Base-by-base conservation (phyloP, 2,113 vertebrate species). In the Rhabdomys dilectus region DNA sequence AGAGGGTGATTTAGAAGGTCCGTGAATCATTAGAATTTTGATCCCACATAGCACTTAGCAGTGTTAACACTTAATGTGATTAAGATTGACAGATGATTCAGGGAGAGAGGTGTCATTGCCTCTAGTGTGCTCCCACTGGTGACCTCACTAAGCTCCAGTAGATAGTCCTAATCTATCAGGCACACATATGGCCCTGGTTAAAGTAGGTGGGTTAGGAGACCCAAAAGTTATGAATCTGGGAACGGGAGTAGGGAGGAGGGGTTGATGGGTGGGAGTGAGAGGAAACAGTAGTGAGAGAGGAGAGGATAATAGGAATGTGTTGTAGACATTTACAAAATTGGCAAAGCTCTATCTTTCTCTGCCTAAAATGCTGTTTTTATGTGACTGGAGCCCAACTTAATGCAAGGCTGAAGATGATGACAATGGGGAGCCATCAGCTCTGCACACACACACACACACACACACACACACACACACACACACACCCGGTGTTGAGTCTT, bases 71-170 rank as follows among this genome's bases (percentile, higher is more conserved):
- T 22, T 96, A 72, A 75, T 64, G 62, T 84, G 36, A 82, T 53
- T 92, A 92, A 93, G 68, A 78, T 81, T 85, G 88, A 80, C 31
- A 80, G 72, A 88, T 68, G 64, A 81, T 64, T 85, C 24, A 68
- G 88, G 24, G 89, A 17, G 78, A 60, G 56, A 53, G 21, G 45
- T 11, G 26, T 45, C 24, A 62, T 84, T 82, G 80, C 22, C 56
- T 39, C n/a, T 24, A 42, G n/a, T 62, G 13, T 84, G 58, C 29
- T 3, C n/a, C n/a, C 58, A 84, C 10, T 62, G n/a, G 16, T 84
- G 58, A 39, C 58, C 58, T 8, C n/a, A 42, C 7, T n/a, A 42
- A 8, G 12, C 24, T 62, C 12, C 31, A 80, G 36, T 80, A 78
- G 6, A 29, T 39, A 42, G 13, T 29, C n/a, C 60, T n/a, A 29